phyloP scores from a whole-genome alignment of 2,888 invertebrate species.

The Agriopis marginaria region DNA sequence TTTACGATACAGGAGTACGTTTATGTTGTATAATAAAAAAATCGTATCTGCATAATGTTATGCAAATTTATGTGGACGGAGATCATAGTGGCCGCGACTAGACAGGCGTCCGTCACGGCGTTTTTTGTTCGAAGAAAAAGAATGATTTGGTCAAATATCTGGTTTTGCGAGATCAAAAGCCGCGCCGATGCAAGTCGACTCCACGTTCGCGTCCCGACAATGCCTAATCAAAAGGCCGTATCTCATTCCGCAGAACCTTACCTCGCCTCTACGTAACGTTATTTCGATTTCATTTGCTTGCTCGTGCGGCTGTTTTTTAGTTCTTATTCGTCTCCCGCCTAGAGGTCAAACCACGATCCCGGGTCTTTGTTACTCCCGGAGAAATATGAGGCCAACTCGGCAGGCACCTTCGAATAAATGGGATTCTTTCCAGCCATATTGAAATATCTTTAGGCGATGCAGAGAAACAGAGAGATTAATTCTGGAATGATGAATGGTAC shows the following conservation, averaged over 20 bases:
- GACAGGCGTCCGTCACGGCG: slow-evolving; percentile 42
- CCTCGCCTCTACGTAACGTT: slow-evolving; percentile 70
- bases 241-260: slow-evolving; percentile 80
- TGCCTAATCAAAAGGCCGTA: slow-evolving; percentile 84
- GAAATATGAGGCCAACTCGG: slow-evolving; percentile 78
- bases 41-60: slow-evolving; percentile 48
- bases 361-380: slow-evolving; percentile 77
- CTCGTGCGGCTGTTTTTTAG: slow-evolving; percentile 78
- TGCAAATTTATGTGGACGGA: slow-evolving; percentile 52
- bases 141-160: slow-evolving; percentile 48
- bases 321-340: slow-evolving; percentile 64
- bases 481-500: slow-evolving; percentile 74
- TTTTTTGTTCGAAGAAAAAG: slow-evolving; percentile 47
- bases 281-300: slow-evolving; percentile 86
- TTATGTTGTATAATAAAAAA: slow-evolving; percentile 39
- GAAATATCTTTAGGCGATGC: slow-evolving; percentile 79
- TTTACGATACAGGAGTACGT: slow-evolving; percentile 19
- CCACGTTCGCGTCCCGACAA: slow-evolving; percentile 72
- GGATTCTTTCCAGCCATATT: slow-evolving; percentile 80
- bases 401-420: slow-evolving; percentile 73
- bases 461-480: slow-evolving; percentile 72
- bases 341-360: slow-evolving; percentile 78
- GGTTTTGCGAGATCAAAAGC: slow-evolving; percentile 45
- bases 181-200: slow-evolving; percentile 55
- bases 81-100: slow-evolving; percentile 48